Base-by-base conservation (phyloP, 2,113 vertebrate genomes). In the Phodopus roborovskii region DNA sequence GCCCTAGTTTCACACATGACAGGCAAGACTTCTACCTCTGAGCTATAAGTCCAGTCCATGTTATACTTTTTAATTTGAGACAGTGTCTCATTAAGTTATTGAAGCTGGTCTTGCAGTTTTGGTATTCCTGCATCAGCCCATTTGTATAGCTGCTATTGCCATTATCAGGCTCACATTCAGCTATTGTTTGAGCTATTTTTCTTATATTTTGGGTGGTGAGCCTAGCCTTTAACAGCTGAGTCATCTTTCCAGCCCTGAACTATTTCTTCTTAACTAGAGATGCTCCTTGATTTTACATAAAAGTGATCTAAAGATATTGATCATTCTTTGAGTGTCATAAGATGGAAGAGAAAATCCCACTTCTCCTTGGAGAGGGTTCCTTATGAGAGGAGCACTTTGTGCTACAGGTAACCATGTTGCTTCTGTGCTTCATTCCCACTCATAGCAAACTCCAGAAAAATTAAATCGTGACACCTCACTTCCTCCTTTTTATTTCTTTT, bases 331-430 rank as follows among this genome's bases (percentile, higher is more conserved):
- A 39, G 13, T 50, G 19, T 17, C 24, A 36, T 36, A 81, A 36
- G 24, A 50, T 48, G 22, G 88, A 24, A 33, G 19, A 33, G 15
- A 10, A 26, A 15, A 11, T 24, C 3, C 74, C 2, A 3, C 42
- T 13, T 13, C 39, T 24, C 3, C 22, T 7, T 7, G 20, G 26
- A 45, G 11, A 24, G 28, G 60, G 7, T 13, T 9, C 26, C 30
- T 45, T 24, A 15, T 2, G 15, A 3, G 4, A 24, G 8, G 28
- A 78, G 17, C 1, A 0, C 36, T 60, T 7, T n/a, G 2, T n/a
- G 15, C 10, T 83, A 8, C 11, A 26, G 5, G 17, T 0, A 48
- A 71, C 36, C 19, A 20, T 24, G 28, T 74, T 56, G 5, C 36
- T 16, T 4, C 13, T 50, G 39, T 71, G 30, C 8, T 79, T 70